Percentiles rank a stretch among this genome's conserved stretches.
These are phyloP conservation scores for Bedellia somnulentella DNA, from an alignment of 2,888 invertebrate species.

Conservation along the genomic window DNA sequence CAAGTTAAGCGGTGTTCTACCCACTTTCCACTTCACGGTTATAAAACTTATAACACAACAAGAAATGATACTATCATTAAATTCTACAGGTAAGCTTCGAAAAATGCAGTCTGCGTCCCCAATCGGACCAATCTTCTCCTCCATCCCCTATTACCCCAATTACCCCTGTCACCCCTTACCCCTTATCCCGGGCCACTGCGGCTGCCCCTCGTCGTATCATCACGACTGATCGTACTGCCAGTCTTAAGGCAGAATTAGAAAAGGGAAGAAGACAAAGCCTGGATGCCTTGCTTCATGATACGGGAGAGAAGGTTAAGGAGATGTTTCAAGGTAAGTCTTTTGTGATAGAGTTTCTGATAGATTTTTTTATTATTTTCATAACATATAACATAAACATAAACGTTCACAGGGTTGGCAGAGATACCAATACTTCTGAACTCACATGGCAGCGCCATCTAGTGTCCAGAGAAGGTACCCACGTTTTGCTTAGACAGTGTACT, in stretches of 20 bases:
- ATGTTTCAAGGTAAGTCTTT: conserved; percentile 69
- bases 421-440: too few species aligned
- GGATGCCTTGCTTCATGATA: conserved; percentile 74
- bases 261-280: conserved; percentile 68
- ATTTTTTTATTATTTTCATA: too few species aligned
- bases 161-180: background rate
- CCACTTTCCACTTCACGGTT: too few species aligned
- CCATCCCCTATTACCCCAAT: conserved; percentile 22
- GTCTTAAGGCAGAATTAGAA: conserved; percentile 23
- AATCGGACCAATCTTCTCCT: conserved; percentile 35
- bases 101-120: conserved; percentile 51
- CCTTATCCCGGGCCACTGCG: conserved; percentile 30
- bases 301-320: conserved; percentile 80
- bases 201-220: conserved; percentile 36
- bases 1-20: too few species aligned
- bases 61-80: background rate
- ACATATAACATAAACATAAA: too few species aligned
- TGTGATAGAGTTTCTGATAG: too few species aligned
- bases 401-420: too few species aligned
- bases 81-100: conserved; percentile 48
- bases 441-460: too few species aligned
- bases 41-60: too few species aligned
- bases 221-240: conserved; percentile 16
- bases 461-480: too few species aligned
- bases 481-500: too few species aligned